Percentiles rank a stretch among this genome's conserved stretches.
Evolutionary conservation across 2,797 vertebrate genomes (phyloP).

Genomic region (Allobates femoralis): DNA sequence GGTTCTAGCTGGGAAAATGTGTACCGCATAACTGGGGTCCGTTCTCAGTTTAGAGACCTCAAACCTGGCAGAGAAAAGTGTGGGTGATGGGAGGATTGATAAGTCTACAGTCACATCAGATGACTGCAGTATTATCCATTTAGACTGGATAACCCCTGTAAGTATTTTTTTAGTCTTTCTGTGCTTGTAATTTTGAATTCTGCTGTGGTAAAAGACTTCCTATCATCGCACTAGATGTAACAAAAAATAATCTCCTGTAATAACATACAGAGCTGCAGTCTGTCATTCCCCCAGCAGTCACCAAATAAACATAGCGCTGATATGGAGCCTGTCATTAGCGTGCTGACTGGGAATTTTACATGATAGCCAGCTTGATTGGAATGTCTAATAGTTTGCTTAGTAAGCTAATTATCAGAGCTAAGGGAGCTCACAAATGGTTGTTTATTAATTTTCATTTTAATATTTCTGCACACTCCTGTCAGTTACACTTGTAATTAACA

Average conservation of each 20-base stretch:
- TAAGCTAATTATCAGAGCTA: neutral
- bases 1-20: no score
- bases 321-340: neutral
- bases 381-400: conserved; percentile 15
- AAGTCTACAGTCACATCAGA: no score
- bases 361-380: conserved; percentile 8
- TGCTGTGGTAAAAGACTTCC: neutral
- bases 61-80: no score
- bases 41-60: no score
- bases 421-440: neutral
- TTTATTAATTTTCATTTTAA: conserved; percentile 1
- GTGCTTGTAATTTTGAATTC: neutral
- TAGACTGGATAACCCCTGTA: no score
- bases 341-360: neutral
- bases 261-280: neutral
- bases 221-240: neutral
- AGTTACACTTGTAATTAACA: conserved; percentile 1
- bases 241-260: neutral
- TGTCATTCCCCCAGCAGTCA: neutral
- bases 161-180: neutral
- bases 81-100: no score
- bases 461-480: neutral
- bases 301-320: conserved; percentile 9
- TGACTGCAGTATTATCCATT: no score
- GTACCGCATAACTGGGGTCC: no score